Evolutionary conservation across 2,888 invertebrate species (phyloP), one percentile per base, ranked within the genome.

Genomic region (Timema cristinae): DNA sequence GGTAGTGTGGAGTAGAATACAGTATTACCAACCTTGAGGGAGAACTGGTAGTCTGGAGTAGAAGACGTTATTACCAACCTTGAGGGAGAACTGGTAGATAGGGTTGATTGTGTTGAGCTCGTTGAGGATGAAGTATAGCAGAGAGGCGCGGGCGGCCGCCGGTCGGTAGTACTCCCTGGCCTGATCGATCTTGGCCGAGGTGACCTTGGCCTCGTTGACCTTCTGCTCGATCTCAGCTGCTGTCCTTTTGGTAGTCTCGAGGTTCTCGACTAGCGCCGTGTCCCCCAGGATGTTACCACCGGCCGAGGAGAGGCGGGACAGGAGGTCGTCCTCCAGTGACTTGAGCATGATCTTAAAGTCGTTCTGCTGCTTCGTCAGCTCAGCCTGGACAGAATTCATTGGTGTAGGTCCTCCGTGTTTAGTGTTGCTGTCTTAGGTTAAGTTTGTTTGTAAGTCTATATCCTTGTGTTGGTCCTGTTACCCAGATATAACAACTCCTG

Each of bases 321-420:
- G 84, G 13, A 98, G 85, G 81, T 96, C 95, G 81, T 98, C 97
- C 85, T 98, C 98, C 68, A 98, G 85, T 71, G 90, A 87, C 80
- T 97, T 98, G 59, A 98, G 83, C 81, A 94, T 94, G 75, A 98
- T 97, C 83, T 97, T 98, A 80, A 97, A 98, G 81, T 97, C 92
- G 82, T 98, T 98, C 82, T 98, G 97, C 81, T 97, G 97, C 79
- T 94, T 93, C 0, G 97, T 98, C 74, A 98, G 84, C 78, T 97
- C 95, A 4, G 96, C 95, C 86, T 87, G 75, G 54, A 80, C 81
- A 47, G 52, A 52, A 66, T 32, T 32, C 32, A 32, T 32, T 32
- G 32, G 32, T 32, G 32, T 32, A 32, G 32, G 32, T 32, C 32
- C 32, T 32, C 32, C 32, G 32, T 32, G 32, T 32, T 32, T 32